These are phyloP conservation scores for Cyclargus thomasi DNA, from an alignment of 1,140 invertebrate species.

Conservation along the genomic window DNA sequence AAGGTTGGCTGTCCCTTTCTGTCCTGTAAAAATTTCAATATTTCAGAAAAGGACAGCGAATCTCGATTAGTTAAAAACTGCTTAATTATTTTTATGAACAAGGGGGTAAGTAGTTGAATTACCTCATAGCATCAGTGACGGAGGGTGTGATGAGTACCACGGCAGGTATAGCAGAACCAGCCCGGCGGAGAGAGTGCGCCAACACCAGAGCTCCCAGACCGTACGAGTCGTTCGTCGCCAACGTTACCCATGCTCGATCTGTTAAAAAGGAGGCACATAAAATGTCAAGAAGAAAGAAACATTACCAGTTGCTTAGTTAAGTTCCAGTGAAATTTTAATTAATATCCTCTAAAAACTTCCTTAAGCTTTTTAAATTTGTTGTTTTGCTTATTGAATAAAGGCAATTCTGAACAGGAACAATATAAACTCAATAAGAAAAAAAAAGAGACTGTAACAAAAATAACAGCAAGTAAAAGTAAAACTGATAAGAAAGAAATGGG, in stretches of 20 bases:
- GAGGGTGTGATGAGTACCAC: slow-evolving; percentile 90
- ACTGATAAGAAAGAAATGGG: neutral
- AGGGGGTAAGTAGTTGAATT: slow-evolving; percentile 27
- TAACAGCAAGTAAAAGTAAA: neutral
- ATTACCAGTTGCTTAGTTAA: too few species aligned
- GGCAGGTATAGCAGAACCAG: slow-evolving; percentile 84
- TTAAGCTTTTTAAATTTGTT: too few species aligned
- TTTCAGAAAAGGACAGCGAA: too few species aligned
- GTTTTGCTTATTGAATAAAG: too few species aligned
- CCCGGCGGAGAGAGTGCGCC: slow-evolving; percentile 88
- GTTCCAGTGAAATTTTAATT: too few species aligned
- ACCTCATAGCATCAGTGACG: slow-evolving; percentile 90
- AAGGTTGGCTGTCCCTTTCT: too few species aligned
- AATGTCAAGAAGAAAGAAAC: too few species aligned
- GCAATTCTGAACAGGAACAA: too few species aligned
- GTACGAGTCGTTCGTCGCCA: slow-evolving; percentile 97
- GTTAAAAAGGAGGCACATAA: slow-evolving; percentile 5
- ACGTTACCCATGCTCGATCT: slow-evolving; percentile 93
- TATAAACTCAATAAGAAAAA: slow-evolving; percentile 32
- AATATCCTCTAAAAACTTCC: too few species aligned
- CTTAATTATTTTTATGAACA: too few species aligned
- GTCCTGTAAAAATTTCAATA: too few species aligned
- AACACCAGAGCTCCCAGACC: slow-evolving; percentile 93
- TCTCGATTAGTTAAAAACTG: too few species aligned
- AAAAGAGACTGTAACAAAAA: neutral